Percentiles rank a stretch among this genome's conserved stretches.
phyloP scores from a whole-genome alignment of 2,888 invertebrate genomes.

The Drymonia ruficornis region DNA sequence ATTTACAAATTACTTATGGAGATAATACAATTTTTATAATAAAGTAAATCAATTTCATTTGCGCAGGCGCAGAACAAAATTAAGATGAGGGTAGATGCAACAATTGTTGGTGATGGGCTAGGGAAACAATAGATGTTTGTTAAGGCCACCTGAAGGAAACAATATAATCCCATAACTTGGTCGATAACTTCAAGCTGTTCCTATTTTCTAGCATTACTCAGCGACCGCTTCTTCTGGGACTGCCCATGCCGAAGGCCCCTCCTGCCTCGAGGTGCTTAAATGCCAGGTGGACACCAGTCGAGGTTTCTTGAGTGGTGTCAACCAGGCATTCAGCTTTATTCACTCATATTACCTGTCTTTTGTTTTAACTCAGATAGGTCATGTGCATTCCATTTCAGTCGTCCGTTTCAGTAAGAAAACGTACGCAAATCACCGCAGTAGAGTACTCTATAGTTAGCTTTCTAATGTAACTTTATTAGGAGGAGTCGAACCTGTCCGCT shows the following conservation, averaged over 20 bases:
- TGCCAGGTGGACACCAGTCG: slow-evolving; percentile 1
- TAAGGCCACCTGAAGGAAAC: too few relatives aligned
- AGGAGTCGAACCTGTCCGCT: slow-evolving; percentile 76
- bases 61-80: too few relatives aligned
- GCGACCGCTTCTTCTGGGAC: not conserved
- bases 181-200: slow-evolving; percentile 2
- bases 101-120: too few relatives aligned
- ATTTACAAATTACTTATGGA: too few relatives aligned
- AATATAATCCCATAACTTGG: not conserved
- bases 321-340: slow-evolving; percentile 2
- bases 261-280: slow-evolving; percentile 4
- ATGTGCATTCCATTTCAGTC: not conserved
- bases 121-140: too few relatives aligned
- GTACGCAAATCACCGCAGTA: not conserved
- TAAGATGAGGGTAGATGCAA: too few relatives aligned
- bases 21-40: too few relatives aligned
- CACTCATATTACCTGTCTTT: not conserved
- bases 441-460: slow-evolving; percentile 1
- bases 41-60: too few relatives aligned
- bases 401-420: too few relatives aligned
- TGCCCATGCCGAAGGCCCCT: not conserved
- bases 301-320: not conserved
- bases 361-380: not conserved
- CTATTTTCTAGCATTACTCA: slow-evolving; percentile 3
- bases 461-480: slow-evolving; percentile 45